Percentiles rank a stretch among this genome's conserved stretches.
Evolutionary conservation across 2,113 vertebrate genomes (phyloP).

Genomic region (Xiphophorus maculatus): DNA sequence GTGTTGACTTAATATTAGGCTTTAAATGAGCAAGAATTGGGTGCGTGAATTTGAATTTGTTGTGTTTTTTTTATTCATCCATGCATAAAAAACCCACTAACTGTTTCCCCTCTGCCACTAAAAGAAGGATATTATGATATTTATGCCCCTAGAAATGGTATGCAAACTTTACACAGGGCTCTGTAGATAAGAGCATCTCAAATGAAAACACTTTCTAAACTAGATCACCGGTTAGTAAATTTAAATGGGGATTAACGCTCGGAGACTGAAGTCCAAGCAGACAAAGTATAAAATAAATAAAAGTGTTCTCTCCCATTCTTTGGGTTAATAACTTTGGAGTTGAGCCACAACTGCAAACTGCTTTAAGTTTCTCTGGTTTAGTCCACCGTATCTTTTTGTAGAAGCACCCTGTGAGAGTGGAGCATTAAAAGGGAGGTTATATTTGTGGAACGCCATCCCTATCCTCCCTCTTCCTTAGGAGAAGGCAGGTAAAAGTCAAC

Average conservation of each 20-base stretch:
- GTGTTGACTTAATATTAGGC: too few species aligned
- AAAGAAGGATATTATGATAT: neutral
- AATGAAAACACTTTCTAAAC: conserved; percentile 11
- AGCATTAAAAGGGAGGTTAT: conserved; percentile 77
- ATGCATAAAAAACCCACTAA: too few species aligned
- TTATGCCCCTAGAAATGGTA: neutral
- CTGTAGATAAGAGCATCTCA: too few species aligned
- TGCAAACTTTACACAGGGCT: neutral
- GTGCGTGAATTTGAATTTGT: too few species aligned
- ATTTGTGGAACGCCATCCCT: conserved; percentile 78
- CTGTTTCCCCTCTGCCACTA: too few species aligned
- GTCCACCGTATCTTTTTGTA: conserved; percentile 44
- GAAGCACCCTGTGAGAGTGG: conserved; percentile 43
- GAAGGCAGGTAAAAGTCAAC: conserved; percentile 82
- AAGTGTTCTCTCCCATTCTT: neutral
- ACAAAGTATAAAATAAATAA: conserved; percentile 6
- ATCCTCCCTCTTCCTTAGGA: conserved; percentile 75
- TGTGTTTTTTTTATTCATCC: too few species aligned
- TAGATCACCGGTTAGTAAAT: neutral
- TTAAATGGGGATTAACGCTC: neutral
- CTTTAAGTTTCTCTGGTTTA: conserved; percentile 49
- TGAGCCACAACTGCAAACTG: conserved; percentile 38
- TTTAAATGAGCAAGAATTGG: neutral
- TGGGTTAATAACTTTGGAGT: conserved; percentile 26
- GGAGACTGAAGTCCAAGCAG: neutral